phyloP scores from a whole-genome alignment of 2,113 vertebrate genomes.

The Centropus unirufus region DNA sequence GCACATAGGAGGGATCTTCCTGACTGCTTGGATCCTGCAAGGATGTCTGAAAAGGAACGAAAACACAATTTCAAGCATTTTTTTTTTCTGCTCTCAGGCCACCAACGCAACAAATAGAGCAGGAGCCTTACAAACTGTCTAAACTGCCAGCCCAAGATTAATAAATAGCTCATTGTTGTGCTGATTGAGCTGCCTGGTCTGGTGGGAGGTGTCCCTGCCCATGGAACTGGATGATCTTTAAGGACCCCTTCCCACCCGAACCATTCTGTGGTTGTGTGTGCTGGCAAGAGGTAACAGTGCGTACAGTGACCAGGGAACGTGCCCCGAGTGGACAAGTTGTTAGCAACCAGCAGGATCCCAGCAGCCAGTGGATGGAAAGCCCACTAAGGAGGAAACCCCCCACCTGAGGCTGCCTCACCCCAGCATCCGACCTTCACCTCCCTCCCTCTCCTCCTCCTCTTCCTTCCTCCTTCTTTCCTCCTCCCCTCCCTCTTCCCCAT shows the following conservation, averaged over 20 bases:
- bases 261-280: too few species aligned
- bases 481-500: too few species aligned
- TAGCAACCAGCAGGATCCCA: not conserved
- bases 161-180: accelerated
- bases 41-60: not conserved
- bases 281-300: accelerated
- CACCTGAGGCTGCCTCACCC: too few species aligned
- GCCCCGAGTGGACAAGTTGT: accelerated
- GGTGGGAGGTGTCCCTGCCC: too few species aligned
- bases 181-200: too few species aligned
- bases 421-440: too few species aligned
- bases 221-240: too few species aligned
- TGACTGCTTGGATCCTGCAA: not conserved
- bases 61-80: accelerated
- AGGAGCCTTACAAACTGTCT: accelerated
- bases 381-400: too few species aligned
- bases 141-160: too few species aligned
- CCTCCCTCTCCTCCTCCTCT: not conserved
- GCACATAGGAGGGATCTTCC: not conserved
- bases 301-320: accelerated
- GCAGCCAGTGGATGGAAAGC: not conserved
- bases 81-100: not conserved
- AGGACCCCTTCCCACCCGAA: too few species aligned
- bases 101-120: not conserved
- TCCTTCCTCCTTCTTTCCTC: too few species aligned